A percentile compares a stretch with the other conserved stretches of the same genome.
Conservation (phyloP, 30 jellyfish, hydroid and myxozoan genomes). For the Chrysaora quinquecirrha region DNA sequence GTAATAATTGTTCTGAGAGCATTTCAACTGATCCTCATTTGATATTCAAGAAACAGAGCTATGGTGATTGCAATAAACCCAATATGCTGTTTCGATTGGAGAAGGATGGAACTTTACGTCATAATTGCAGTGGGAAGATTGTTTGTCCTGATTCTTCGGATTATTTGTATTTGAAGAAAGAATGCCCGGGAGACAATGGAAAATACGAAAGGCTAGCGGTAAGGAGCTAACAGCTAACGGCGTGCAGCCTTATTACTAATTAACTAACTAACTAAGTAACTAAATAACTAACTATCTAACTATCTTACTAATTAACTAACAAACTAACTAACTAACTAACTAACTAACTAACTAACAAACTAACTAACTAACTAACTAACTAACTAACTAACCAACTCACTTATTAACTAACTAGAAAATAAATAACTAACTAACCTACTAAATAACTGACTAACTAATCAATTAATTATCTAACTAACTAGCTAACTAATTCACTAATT, state of each 20-base stretch:
- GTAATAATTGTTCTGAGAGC: slow-evolving; percentile 11
- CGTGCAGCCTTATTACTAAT: too few relatives aligned
- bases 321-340: too few relatives aligned
- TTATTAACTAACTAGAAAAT: too few relatives aligned
- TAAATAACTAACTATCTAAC: too few relatives aligned
- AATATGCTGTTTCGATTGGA: slow-evolving; percentile 45
- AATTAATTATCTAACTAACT: too few relatives aligned
- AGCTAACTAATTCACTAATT: too few relatives aligned
- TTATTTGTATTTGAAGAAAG: neutral
- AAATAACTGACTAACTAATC: too few relatives aligned
- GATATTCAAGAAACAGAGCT: slow-evolving; percentile 13
- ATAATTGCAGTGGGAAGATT: slow-evolving; percentile 50
- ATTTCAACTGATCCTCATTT: slow-evolving; percentile 42
- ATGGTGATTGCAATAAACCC: slow-evolving; percentile 47
- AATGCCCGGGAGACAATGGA: slow-evolving; percentile 42
- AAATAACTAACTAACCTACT: too few relatives aligned
- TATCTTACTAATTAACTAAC: too few relatives aligned
- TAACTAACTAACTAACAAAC: neutral
- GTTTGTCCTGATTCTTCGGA: slow-evolving; percentile 69
- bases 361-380: too few relatives aligned
- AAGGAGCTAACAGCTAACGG: neutral
- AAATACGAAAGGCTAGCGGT: slow-evolving; percentile 61
- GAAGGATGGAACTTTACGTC: slow-evolving; percentile 61
- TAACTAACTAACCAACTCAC: too few relatives aligned
- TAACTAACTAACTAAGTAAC: too few relatives aligned